phyloP scores from a whole-genome alignment of 2,113 vertebrate genomes.

The Mesocricetus auratus region DNA sequence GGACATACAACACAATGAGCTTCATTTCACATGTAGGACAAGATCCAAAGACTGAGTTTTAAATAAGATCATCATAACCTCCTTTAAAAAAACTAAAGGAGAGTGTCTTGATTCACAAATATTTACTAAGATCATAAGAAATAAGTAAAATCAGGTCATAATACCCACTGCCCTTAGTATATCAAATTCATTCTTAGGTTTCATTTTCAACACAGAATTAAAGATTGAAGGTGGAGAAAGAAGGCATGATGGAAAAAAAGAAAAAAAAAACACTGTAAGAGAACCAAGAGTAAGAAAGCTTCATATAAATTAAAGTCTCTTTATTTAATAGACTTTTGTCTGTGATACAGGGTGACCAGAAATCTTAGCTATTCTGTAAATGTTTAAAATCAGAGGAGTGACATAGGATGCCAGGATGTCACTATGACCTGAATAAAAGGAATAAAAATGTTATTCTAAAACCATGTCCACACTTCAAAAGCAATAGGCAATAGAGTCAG shows the following conservation, averaged over 20 bases:
- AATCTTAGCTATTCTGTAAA: conserved; percentile 48
- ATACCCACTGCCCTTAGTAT: neutral
- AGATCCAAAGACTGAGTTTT: neutral
- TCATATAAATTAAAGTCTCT: neutral
- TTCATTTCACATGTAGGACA: neutral
- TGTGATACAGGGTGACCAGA: neutral
- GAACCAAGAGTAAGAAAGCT: neutral
- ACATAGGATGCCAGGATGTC: conserved; percentile 16
- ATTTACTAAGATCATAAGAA: conserved; percentile 30
- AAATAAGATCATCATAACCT: neutral
- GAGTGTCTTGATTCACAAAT: neutral
- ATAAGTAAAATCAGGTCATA: conserved; percentile 17
- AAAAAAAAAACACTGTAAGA: neutral
- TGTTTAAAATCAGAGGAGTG: conserved; percentile 34
- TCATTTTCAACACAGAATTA: conserved; percentile 17
- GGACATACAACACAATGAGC: neutral
- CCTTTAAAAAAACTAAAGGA: neutral
- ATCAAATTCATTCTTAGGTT: conserved; percentile 23
- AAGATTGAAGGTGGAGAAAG: neutral
- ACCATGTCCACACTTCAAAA: conserved; percentile 36
- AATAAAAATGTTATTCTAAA: conserved; percentile 35
- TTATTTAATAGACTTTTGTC: neutral
- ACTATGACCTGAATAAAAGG: neutral
- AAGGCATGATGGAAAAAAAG: neutral
- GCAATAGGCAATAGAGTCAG: neutral